Evolutionary conservation across 2,888 invertebrate genomes (phyloP).

Genomic region (Scrobipalpa atriplicella): DNA sequence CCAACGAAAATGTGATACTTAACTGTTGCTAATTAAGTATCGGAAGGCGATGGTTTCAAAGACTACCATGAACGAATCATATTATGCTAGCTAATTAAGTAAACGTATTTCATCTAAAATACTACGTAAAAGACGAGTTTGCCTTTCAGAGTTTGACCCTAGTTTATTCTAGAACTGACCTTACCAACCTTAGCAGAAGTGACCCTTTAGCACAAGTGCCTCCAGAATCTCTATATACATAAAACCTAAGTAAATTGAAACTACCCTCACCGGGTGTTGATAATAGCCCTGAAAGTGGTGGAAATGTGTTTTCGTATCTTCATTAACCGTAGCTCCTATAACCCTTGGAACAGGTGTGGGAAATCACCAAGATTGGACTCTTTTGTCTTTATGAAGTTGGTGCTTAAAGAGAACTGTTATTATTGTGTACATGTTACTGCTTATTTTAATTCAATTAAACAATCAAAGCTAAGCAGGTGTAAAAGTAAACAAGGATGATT

Average conservation of each 20-base stretch:
- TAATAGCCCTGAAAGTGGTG: constrained; percentile 16
- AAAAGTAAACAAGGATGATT: too few species aligned
- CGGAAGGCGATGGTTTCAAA: too few species aligned
- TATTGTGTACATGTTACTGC: background rate
- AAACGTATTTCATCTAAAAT: too few species aligned
- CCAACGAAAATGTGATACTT: too few species aligned
- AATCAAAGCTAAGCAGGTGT: too few species aligned
- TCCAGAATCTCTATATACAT: background rate
- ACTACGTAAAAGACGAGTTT: background rate
- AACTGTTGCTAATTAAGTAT: too few species aligned
- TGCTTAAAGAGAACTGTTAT: background rate
- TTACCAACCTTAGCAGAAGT: background rate
- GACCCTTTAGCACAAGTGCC: too few species aligned
- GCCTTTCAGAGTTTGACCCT: background rate
- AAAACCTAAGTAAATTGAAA: constrained; percentile 6
- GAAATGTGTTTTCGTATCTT: constrained; percentile 5
- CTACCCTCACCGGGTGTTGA: constrained; percentile 10
- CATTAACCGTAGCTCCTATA: constrained; percentile 4
- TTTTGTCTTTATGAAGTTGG: constrained; percentile 1
- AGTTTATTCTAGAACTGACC: background rate
- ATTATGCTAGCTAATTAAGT: too few species aligned
- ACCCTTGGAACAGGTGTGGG: constrained; percentile 8
- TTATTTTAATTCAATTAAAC: too few species aligned
- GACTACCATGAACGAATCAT: too few species aligned
- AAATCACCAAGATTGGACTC: constrained; percentile 8